A percentile compares a stretch with the other conserved stretches of the same genome.
These are phyloP conservation scores for Bos javanicus DNA, from an alignment of 2,113 vertebrate genomes.

Conservation along the genomic window DNA sequence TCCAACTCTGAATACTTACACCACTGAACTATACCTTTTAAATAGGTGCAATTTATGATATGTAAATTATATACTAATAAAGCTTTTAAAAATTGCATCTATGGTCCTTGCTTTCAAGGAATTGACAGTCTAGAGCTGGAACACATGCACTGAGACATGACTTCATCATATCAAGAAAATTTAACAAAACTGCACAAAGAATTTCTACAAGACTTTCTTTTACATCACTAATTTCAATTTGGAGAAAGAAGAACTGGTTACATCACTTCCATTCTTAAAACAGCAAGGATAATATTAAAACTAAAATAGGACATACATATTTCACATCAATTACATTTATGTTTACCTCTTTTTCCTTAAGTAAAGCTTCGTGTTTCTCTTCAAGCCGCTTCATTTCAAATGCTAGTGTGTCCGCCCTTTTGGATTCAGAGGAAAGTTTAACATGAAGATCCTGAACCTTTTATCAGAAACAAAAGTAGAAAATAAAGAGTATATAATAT, in stretches of 20 bases:
- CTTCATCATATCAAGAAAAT: background rate
- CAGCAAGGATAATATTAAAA: background rate
- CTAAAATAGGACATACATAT: background rate
- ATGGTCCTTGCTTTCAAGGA: background rate
- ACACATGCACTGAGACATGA: background rate
- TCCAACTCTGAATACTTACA: background rate
- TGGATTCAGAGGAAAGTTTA: conserved; percentile 93
- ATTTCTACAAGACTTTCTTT: background rate
- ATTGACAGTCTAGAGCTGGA: background rate
- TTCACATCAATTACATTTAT: background rate
- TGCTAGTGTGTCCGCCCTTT: conserved; percentile 92
- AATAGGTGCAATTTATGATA: background rate
- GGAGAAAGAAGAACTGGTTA: background rate
- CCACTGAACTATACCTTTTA: background rate
- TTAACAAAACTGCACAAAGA: background rate
- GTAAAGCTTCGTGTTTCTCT: conserved; percentile 92
- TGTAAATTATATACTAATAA: background rate
- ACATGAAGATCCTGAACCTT: conserved; percentile 95
- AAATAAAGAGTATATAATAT: background rate
- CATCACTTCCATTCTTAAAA: background rate
- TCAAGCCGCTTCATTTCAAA: conserved; percentile 95
- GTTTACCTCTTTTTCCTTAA: conserved; percentile 95
- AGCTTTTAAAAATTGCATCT: background rate
- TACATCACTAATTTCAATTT: background rate
- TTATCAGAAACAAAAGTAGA: conserved; percentile 37